Evolutionary conservation across 2,888 invertebrate species (phyloP).

Genomic region (Drosophila suboccidentalis): DNA sequence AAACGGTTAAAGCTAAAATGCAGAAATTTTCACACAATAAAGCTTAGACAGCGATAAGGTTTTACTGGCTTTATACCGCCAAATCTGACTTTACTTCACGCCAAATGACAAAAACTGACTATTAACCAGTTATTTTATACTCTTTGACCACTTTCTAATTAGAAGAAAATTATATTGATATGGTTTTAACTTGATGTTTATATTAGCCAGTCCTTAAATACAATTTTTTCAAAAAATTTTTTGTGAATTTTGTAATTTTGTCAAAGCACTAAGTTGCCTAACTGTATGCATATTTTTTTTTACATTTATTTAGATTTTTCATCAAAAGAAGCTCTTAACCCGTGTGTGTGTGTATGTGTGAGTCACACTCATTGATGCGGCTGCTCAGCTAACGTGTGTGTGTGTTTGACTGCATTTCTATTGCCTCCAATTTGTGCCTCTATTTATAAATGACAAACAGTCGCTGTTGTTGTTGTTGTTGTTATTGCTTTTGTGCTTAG

Average conservation of each 20-base stretch:
- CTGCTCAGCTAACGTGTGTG: constrained; percentile 15
- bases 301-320: constrained; percentile 41
- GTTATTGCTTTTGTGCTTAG: constrained; percentile 15
- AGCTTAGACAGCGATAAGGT: too few species aligned
- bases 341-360: constrained; percentile 30
- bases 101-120: too few species aligned
- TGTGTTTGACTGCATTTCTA: constrained; percentile 43
- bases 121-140: too few species aligned
- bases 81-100: too few species aligned
- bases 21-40: too few species aligned
- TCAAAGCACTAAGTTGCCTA: neutral
- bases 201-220: too few species aligned
- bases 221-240: too few species aligned
- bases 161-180: too few species aligned
- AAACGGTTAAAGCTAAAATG: too few species aligned
- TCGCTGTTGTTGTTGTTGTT: constrained; percentile 8
- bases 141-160: too few species aligned
- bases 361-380: constrained; percentile 37
- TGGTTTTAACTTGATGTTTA: too few species aligned
- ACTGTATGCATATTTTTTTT: constrained; percentile 31
- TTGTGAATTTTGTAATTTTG: constrained; percentile 13
- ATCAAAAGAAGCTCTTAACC: constrained; percentile 33
- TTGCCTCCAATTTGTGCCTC: constrained; percentile 45
- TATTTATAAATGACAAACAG: constrained; percentile 49
- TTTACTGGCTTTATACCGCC: too few species aligned